Conservation (phyloP, 1,140 invertebrate species). For the Pygmarrhopalites habei region DNA sequence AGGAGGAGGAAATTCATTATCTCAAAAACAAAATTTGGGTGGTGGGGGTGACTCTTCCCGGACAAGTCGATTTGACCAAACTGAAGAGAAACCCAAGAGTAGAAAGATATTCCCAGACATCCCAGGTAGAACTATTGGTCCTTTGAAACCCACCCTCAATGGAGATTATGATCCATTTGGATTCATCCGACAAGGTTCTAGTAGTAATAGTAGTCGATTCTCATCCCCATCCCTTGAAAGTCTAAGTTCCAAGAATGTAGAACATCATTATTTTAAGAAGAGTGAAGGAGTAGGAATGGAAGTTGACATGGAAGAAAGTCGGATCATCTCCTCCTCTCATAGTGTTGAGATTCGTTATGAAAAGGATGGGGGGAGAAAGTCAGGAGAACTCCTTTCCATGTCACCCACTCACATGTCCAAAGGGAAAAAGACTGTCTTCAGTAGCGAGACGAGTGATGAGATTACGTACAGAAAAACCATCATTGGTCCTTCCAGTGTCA, state of each 20-base stretch:
- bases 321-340: background rate
- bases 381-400: background rate
- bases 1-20: background rate
- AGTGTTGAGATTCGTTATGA: conserved; percentile 7
- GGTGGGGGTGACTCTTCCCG: background rate
- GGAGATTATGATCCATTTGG: background rate
- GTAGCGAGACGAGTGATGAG: conserved; percentile 11
- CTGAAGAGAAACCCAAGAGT: too few relatives aligned
- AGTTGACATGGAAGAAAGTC: conserved; percentile 16
- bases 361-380: background rate
- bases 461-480: conserved; percentile 11
- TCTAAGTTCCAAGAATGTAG: background rate
- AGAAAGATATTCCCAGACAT: conserved; percentile 9
- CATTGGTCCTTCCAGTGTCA: conserved; percentile 1
- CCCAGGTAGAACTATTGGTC: conserved; percentile 6
- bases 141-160: background rate
- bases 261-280: background rate
- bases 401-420: background rate
- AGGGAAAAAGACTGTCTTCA: background rate
- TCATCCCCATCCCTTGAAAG: conserved; percentile 14
- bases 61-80: too few relatives aligned
- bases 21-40: background rate
- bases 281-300: background rate
- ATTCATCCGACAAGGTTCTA: conserved; percentile 1
- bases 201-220: conserved; percentile 24